Base-by-base conservation (phyloP, 1,140 invertebrate genomes). In the Brachionus rubens region DNA sequence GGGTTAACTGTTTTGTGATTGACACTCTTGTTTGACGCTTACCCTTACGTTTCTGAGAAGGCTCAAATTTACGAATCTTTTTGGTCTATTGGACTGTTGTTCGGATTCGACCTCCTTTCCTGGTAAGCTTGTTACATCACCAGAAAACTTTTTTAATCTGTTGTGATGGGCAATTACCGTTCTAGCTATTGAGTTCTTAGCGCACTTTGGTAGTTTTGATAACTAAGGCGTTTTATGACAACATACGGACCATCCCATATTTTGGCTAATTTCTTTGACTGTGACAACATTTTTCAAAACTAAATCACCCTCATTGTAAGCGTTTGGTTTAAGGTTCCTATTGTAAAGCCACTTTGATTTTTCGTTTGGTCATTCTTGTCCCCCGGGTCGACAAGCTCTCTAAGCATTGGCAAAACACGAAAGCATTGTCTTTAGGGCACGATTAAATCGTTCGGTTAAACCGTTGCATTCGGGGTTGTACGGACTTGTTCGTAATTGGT, bases 381-480 rank as follows among this genome's bases (percentile, higher is more conserved):
- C 33, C 9, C 4, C 4, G 4, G 33, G 9, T 3, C 33, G 9
- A 36, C 33, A 5, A 36, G 9, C 33, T 36, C 33, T 5, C 4
- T 3, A 36, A 5, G 3, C 50, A 26, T 54, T 26, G 21, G 28
- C 50, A 26, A 54, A 54, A 12, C 50, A 16, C 14, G 50, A 54
- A 54, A 54, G 19, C 50, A 54, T 54, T 12, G 50, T 54, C 9
- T 54, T 50, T 21, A 54, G 24, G 14, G 28, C 24, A n/a, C 62
- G 0, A 26, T 67, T 67, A 21, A 67, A 67, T 30, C 62, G 36
- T 36, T 67, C 62, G 76, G 21, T 78, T 48, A 26, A 79, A 79
- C 67, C 67, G 36, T 81, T 80, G 19, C 76, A 54, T 65, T 59
- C 56, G 3, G 80, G 80, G 54, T 80, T 77, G 59, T 79, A 79